A percentile compares a stretch with the other conserved stretches of the same genome.
phyloP scores from a whole-genome alignment of 2,888 invertebrate genomes.

The Chouioia cunea region DNA sequence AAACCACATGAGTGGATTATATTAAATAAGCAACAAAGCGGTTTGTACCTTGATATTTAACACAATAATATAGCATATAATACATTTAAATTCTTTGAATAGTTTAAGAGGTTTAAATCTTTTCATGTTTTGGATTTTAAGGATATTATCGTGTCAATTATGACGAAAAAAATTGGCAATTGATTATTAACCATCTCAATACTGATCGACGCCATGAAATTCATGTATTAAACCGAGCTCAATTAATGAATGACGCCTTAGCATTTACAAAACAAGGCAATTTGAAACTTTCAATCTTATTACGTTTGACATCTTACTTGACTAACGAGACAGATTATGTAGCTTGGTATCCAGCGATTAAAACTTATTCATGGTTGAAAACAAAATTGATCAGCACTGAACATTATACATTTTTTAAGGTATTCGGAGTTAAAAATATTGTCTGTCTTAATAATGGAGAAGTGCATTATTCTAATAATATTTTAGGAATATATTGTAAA shows the following conservation, averaged over 20 bases:
- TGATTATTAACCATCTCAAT: constrained; percentile 74
- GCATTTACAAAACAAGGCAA: constrained; percentile 79
- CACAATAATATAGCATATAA: too few species aligned
- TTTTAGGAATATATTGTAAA: constrained; percentile 23
- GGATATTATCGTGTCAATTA: constrained; percentile 83
- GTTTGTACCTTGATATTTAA: constrained; percentile 34
- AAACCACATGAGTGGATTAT: constrained; percentile 7
- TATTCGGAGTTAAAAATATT: constrained; percentile 6
- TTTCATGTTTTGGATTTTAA: neutral
- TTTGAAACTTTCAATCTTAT: constrained; percentile 77
- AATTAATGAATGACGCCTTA: constrained; percentile 84
- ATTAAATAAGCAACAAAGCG: neutral
- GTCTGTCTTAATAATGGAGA: neutral
- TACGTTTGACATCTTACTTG: constrained; percentile 83
- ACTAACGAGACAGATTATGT: constrained; percentile 81
- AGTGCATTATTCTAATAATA: neutral
- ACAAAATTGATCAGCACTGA: constrained; percentile 38
- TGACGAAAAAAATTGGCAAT: constrained; percentile 80
- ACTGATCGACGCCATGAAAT: constrained; percentile 71
- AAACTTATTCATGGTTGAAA: constrained; percentile 57
- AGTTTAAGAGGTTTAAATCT: too few species aligned
- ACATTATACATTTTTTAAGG: constrained; percentile 34
- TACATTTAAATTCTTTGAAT: too few species aligned
- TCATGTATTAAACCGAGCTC: constrained; percentile 80
- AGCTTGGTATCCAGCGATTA: constrained; percentile 86